Percentiles rank a stretch among this genome's conserved stretches.
Conservation (phyloP, 2,797 vertebrate species). For the Gallinago solitaria region DNA sequence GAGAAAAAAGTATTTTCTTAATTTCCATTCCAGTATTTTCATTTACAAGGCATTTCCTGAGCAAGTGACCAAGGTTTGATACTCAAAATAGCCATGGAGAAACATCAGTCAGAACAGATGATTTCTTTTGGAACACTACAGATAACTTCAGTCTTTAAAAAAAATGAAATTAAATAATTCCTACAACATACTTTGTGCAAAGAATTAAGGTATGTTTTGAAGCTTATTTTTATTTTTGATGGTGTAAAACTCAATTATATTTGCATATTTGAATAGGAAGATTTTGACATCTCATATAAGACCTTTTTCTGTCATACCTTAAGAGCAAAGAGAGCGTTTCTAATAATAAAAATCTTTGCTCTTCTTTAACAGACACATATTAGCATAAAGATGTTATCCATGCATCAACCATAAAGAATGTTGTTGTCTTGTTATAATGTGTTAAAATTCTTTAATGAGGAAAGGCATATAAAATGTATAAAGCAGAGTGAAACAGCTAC, state of each 20-base stretch:
- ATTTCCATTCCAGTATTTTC: not conserved
- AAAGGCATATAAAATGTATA: conserved; percentile 41
- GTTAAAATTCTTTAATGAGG: conserved; percentile 46
- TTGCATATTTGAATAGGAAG: not conserved
- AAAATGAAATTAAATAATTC: not conserved
- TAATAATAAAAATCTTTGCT: not conserved
- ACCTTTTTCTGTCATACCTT: not conserved
- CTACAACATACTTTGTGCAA: not conserved
- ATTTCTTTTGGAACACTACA: not conserved
- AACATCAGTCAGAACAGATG: not conserved
- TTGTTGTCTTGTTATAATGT: not conserved
- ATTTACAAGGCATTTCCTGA: not conserved
- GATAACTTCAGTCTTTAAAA: not conserved
- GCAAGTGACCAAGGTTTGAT: not conserved
- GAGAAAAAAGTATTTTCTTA: not conserved
- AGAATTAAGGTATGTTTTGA: not conserved
- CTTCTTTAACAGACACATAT: not conserved
- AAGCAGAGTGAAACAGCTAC: conserved; percentile 57
- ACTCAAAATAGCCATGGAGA: not conserved
- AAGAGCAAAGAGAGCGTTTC: not conserved
- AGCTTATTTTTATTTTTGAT: not conserved
- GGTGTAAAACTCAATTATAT: not conserved
- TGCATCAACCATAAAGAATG: conserved; percentile 1
- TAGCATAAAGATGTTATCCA: not conserved
- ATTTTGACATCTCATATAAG: not conserved